Base-by-base conservation (phyloP, 2,888 invertebrate species). In the Xestia xanthographa region DNA sequence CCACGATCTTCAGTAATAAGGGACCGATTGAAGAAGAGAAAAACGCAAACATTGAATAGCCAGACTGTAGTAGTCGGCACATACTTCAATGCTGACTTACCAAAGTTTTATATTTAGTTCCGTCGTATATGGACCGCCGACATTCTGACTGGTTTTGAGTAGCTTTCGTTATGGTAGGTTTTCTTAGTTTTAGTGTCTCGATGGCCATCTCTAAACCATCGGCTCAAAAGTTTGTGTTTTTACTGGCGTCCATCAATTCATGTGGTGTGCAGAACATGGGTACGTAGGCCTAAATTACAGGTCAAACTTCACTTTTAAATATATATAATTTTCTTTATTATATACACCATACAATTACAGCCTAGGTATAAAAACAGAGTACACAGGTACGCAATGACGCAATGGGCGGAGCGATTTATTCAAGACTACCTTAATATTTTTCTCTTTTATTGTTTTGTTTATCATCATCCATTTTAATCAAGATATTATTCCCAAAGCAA, bases 401-500 rank as follows among this genome's bases (percentile, higher is more conserved):
- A 50, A n/a, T n/a, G 1, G 4, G 11, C 9, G 11, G 11, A 50
- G 9, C 50, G 22, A 22, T 50, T 11, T 50, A 4, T 4, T n/a
- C n/a, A 5, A n/a, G n/a, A 12, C n/a, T n/a, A n/a, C 26, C 17
- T 26, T 8, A 26, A 14, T 3, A 17, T 29, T 8, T 29, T 29
- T 17, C 8, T 17, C 14, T 29, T 29, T 3, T 17, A 17, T 29
- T 29, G 12, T 29, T 65, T 20, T 12, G 11, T 22, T 22, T 20
- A 65, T 12, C 34, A 53, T 70, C 29, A 53, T 69, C 29, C 1
- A 56, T 56, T 53, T 22, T 29, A 9, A 48, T 38, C 26, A 41
- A 66, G 41, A 41, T 41, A 20, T 29, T 65, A 75, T 45, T 75
- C 34, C 45, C 29, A 2, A n/a, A 75, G 14, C 6, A 12, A 76